A percentile compares a stretch with the other conserved stretches of the same genome.
Evolutionary conservation across 2,888 invertebrate genomes (phyloP).

Genomic region (Mallateleia sp.): DNA sequence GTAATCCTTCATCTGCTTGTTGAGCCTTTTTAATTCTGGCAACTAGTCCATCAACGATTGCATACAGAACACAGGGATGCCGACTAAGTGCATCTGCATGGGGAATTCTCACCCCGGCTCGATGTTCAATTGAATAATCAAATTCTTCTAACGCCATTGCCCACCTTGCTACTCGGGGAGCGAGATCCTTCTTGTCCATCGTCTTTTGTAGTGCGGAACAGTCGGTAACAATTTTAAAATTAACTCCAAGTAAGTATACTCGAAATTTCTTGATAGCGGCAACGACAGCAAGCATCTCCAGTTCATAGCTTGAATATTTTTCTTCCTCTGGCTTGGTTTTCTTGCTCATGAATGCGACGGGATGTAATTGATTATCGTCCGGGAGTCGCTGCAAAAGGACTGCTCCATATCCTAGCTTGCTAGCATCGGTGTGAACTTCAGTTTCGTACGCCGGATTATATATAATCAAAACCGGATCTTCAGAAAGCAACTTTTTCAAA

Average conservation of each 20-base stretch:
- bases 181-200: slow-evolving; percentile 15
- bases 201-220: slow-evolving; percentile 20
- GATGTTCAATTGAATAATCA: slow-evolving; percentile 11
- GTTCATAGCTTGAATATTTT: slow-evolving; percentile 29
- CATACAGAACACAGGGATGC: background rate
- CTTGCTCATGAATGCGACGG: slow-evolving; percentile 15
- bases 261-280: slow-evolving; percentile 9
- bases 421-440: no score
- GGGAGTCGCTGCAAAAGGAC: background rate
- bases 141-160: slow-evolving; percentile 9
- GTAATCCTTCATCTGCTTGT: slow-evolving; percentile 1
- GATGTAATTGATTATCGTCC: slow-evolving; percentile 23
- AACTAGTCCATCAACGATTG: background rate
- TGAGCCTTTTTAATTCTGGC: slow-evolving; percentile 7
- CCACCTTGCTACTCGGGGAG: slow-evolving; percentile 21
- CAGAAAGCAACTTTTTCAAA: no score
- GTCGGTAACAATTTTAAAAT: slow-evolving; percentile 26
- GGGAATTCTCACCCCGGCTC: slow-evolving; percentile 7
- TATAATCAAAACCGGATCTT: no score
- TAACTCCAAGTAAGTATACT: slow-evolving; percentile 4
- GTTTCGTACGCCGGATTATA: no score
- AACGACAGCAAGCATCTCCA: slow-evolving; percentile 15
- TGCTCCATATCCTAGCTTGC: slow-evolving; percentile 22
- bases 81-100: slow-evolving; percentile 17
- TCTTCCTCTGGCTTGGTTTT: slow-evolving; percentile 18